Percentiles rank a stretch among this genome's conserved stretches.
phyloP scores from a whole-genome alignment of 1,140 invertebrate species.

The Lithobius niger region DNA sequence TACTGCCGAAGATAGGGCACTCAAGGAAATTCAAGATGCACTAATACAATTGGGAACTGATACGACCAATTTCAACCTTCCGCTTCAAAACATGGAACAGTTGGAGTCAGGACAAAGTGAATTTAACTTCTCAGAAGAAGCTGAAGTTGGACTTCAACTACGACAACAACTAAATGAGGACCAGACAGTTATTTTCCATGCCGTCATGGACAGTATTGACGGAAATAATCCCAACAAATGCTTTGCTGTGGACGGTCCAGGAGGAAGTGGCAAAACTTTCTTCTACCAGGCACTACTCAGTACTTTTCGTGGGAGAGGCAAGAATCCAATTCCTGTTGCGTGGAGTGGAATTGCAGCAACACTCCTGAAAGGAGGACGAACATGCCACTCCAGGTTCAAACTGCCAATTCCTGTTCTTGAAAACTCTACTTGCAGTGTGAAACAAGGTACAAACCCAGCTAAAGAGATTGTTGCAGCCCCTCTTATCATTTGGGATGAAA shows the following conservation, averaged over 20 bases:
- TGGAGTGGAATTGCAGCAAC: constrained; percentile 1
- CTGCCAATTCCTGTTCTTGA: background rate
- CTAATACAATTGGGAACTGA: background rate
- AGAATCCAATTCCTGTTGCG: background rate
- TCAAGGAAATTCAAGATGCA: background rate
- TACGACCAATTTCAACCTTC: background rate
- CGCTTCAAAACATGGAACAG: background rate
- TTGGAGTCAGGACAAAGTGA: background rate
- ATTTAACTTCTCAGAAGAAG: background rate
- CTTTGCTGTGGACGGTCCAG: constrained; percentile 12
- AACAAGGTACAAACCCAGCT: too few species aligned
- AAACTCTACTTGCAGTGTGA: too few species aligned
- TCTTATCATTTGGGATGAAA: too few species aligned
- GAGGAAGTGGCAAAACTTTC: constrained; percentile 17
- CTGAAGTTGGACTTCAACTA: too few species aligned
- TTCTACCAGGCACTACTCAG: constrained; percentile 9
- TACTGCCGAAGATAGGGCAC: constrained; percentile 2
- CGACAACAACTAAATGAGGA: too few species aligned
- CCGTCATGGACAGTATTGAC: background rate
- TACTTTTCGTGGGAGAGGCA: background rate
- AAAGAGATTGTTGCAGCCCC: too few species aligned
- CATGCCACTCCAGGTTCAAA: background rate
- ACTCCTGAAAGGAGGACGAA: background rate
- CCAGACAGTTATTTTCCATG: background rate
- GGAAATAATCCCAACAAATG: background rate